Evolutionary conservation across 2,888 invertebrate genomes (phyloP), one percentile per base, ranked within the genome.

Genomic region (Odontocerum albicorne): DNA sequence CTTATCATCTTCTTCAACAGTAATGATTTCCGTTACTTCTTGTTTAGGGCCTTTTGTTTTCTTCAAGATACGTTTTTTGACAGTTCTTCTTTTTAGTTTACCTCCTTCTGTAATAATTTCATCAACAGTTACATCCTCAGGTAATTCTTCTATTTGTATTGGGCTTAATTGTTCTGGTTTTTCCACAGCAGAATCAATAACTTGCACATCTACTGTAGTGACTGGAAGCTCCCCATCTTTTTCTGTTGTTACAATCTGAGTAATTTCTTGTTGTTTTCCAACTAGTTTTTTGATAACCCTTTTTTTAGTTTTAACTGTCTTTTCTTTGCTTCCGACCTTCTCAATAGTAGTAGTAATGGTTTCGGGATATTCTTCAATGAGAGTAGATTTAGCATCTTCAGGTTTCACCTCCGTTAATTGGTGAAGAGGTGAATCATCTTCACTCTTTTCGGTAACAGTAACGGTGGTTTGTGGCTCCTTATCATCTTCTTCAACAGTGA

Each of bases 1-100:
- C 52, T 61, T 45, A 8, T 70, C 72, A 53, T 74, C 74, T 63
- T 72, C 39, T 63, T 71, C 70, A 32, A 74, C 66, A 15, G 72
- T 72, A 44, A 70, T 65, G 43, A 78, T 75, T 68, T 75, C 72
- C 0, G 74, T 78, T 10, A 73, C 64, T 63, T 79, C 74, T 35
- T 72, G 67, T 62, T 68, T 71, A 31, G 70, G 67, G 58, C 73
- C 77, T 16, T 67, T 60, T 44, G 70, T 68, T 59, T 71, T 74
- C 20, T 50, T 56, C 20, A 60, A 49, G 7, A 42, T 40, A 31
- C 50, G 31, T 31, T 57, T 55, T 21, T 62, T 59, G 31, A 50
- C 46, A 1, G 59, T 56, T 12, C 43, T 58, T 4, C 15, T 60
- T 59, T 12, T 56, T 55, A 38, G 50, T 39, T 27, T 63, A 63